Evolutionary conservation across 2,797 vertebrate genomes (phyloP).

Genomic region (Lagocephalus sceleratus): DNA sequence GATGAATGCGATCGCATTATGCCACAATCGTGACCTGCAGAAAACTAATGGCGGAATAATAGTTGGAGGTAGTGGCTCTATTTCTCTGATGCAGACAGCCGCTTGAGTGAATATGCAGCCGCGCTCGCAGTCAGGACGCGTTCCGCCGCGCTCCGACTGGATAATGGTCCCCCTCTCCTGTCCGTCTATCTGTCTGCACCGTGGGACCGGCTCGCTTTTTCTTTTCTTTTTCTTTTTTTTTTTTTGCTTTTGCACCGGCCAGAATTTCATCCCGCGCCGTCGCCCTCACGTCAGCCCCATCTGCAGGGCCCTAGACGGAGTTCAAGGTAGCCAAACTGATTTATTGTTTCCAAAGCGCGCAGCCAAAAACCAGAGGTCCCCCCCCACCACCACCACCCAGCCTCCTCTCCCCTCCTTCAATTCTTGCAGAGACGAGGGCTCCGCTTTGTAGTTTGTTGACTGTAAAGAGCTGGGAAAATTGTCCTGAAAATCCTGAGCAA

Average conservation of each 20-base stretch:
- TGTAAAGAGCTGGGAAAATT: constrained; percentile 70
- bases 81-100: constrained; percentile 68
- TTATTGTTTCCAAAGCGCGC: constrained; percentile 53
- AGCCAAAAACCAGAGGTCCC: constrained; percentile 46
- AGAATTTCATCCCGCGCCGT: constrained; percentile 38
- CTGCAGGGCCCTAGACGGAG: constrained; percentile 29
- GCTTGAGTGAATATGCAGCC: constrained; percentile 72
- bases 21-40: constrained; percentile 74
- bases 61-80: constrained; percentile 71
- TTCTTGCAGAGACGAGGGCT: constrained; percentile 56
- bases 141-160: constrained; percentile 62
- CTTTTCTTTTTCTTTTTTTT: constrained; percentile 13
- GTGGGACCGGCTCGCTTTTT: constrained; percentile 6
- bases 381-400: too few species aligned
- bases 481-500: constrained; percentile 76
- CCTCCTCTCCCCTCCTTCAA: constrained; percentile 49
- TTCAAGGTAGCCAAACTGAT: constrained; percentile 47
- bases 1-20: constrained; percentile 77
- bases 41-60: constrained; percentile 79
- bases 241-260: constrained; percentile 13
- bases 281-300: constrained; percentile 33
- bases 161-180: constrained; percentile 47
- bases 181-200: constrained; percentile 35
- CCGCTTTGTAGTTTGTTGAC: constrained; percentile 76
- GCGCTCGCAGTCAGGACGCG: constrained; percentile 51